Base-by-base conservation (phyloP, 1,140 invertebrate genomes). In the Wasmannia auropunctata region DNA sequence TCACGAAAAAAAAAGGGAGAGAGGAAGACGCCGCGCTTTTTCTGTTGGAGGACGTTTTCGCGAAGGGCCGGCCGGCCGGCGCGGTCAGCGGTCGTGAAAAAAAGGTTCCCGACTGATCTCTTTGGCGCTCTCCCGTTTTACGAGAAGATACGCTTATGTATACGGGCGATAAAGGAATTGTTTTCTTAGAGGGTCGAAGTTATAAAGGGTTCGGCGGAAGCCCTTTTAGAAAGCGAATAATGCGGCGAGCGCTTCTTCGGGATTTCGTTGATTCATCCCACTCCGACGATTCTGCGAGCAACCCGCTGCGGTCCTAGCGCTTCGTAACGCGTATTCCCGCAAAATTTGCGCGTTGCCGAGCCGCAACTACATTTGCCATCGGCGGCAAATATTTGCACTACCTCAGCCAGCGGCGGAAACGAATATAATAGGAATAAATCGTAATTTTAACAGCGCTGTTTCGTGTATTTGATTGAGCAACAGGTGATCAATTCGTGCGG, bases 381-480 rank as follows among this genome's bases (percentile, higher is more conserved):
- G 79, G 49, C 19, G 14, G 65, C 65, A 81, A 81, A 81, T 81
- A 81, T 81, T 81, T 81, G 51, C 34, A 56, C 34, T 70, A 81
- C 49, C 51, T 81, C 65, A 72, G 34, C 49, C 65, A 7, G 34
- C 25, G 65, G 79, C 51, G 79, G 58, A 72, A 81, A 81, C 65
- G 77, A 56, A 70, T 81, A 81, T 81, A 81, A 81, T 72, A 81
- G 79, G 37, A 87, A 76, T 83, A 81, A 88, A 87, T 88, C 62
- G 87, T 76, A 81, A 87, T 76, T 74, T 72, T 70, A 51, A 40
- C 56, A 54, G 62, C 22, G 49, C 51, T 56, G 51, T 81, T 72
- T 58, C 60, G 76, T 58, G 2, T 83, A 72, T 81, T 81, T 81
- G 77, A 87, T 87, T 85, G 76, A 88, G 88, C 88, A 89, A 89